Conservation (phyloP, 2,797 vertebrate genomes). For the Menidia menidia region DNA sequence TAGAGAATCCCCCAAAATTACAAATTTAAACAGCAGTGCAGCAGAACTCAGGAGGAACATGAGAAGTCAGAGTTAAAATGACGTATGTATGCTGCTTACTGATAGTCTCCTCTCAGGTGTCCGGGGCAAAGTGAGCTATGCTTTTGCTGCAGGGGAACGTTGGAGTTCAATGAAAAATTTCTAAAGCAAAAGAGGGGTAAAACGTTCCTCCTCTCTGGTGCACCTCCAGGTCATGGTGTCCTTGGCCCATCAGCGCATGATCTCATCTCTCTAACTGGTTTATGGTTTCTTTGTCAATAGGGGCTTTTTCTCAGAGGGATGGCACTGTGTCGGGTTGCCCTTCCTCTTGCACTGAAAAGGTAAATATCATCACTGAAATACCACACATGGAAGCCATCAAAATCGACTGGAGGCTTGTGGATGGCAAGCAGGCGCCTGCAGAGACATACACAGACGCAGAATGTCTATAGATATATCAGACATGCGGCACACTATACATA, state of each 20-base stretch:
- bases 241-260: constrained; percentile 53
- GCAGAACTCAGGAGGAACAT: not conserved
- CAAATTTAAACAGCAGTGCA: not conserved
- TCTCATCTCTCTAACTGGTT: constrained; percentile 65
- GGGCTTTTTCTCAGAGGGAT: constrained; percentile 59
- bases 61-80: not conserved
- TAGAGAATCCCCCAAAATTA: not conserved
- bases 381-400: constrained; percentile 79
- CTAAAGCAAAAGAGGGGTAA: constrained; percentile 1
- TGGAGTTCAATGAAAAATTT: constrained; percentile 8
- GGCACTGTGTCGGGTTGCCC: constrained; percentile 63
- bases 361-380: constrained; percentile 51
- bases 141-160: not conserved
- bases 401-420: constrained; percentile 58
- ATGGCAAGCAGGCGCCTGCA: constrained; percentile 55
- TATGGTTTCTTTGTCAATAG: constrained; percentile 69
- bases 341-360: constrained; percentile 65
- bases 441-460: constrained; percentile 43
- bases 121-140: not conserved
- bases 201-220: constrained; percentile 12
- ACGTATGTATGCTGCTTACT: not conserved
- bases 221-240: constrained; percentile 22
- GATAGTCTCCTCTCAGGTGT: constrained; percentile 3
- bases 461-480: constrained; percentile 38
- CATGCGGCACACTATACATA: constrained; percentile 20